Percentiles rank a stretch among this genome's conserved stretches.
Evolutionary conservation across 2,888 invertebrate genomes (phyloP).

Genomic region (Agrochola lota): DNA sequence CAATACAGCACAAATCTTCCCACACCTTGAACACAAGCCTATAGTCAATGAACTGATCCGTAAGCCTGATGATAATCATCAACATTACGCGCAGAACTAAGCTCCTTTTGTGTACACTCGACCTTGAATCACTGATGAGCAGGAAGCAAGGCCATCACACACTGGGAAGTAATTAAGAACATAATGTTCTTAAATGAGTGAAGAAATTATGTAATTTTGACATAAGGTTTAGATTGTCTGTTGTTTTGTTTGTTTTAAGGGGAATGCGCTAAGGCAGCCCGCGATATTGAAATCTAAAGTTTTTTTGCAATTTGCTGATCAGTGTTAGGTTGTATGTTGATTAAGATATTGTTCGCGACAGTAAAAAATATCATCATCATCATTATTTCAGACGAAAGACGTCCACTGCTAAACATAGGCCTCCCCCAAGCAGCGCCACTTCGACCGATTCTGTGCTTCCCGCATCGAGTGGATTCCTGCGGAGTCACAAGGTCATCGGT

Average conservation of each 20-base stretch:
- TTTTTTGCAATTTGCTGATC: too few relatives aligned
- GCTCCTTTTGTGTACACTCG: conserved; percentile 58
- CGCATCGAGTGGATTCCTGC: too few relatives aligned
- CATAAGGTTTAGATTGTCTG: conserved; percentile 5
- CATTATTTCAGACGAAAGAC: too few relatives aligned
- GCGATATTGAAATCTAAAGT: too few relatives aligned
- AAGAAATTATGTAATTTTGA: conserved; percentile 48
- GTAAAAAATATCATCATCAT: too few relatives aligned
- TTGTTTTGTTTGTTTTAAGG: not conserved
- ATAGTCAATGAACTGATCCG: conserved; percentile 54
- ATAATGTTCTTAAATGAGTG: conserved; percentile 12
- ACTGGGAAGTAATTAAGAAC: conserved; percentile 67
- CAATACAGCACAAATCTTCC: conserved; percentile 35
- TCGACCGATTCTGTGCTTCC: too few relatives aligned
- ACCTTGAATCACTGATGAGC: conserved; percentile 67
- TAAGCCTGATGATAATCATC: conserved; percentile 60
- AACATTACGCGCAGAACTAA: conserved; percentile 31
- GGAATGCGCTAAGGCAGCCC: too few relatives aligned
- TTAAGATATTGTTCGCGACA: too few relatives aligned
- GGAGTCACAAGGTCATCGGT: too few relatives aligned
- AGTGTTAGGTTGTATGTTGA: too few relatives aligned
- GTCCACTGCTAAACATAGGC: too few relatives aligned
- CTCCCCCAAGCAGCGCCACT: too few relatives aligned
- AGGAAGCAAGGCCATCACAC: conserved; percentile 57
- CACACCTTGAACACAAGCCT: conserved; percentile 52